These are phyloP conservation scores for Acipenser transmontanus DNA, from an alignment of 2,797 vertebrate species.

Conservation along the genomic window DNA sequence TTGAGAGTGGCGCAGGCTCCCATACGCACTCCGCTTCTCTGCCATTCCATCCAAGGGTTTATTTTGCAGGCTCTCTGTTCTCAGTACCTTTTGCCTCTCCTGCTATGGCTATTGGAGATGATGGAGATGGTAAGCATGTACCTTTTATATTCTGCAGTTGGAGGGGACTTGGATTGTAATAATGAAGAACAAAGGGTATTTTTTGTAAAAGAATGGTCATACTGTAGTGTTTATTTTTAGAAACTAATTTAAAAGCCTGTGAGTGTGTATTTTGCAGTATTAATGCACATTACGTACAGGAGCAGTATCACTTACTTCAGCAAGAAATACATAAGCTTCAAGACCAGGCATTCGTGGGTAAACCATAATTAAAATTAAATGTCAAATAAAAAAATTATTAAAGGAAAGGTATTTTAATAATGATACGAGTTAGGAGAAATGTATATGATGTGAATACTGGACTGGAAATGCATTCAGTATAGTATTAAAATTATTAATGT, in stretches of 20 bases:
- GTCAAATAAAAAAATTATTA: no score
- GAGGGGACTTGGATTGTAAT: not conserved
- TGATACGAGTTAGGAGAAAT: no score
- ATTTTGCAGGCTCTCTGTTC: constrained; percentile 17
- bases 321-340: no score
- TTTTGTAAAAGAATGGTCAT: no score
- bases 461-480: no score
- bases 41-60: constrained; percentile 16
- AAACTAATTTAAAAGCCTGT: not conserved
- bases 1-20: constrained; percentile 40
- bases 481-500: no score
- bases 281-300: not conserved
- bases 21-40: constrained; percentile 8
- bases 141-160: not conserved
- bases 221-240: not conserved
- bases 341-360: no score
- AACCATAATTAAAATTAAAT: no score
- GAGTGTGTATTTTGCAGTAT: not conserved
- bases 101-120: constrained; percentile 62
- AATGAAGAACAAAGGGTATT: no score
- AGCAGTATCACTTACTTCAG: not conserved
- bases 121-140: constrained; percentile 33
- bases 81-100: constrained; percentile 32
- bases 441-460: no score
- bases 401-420: no score